These are phyloP conservation scores for Henicopernis longicauda DNA, from an alignment of 2,113 vertebrate genomes.

Conservation along the genomic window DNA sequence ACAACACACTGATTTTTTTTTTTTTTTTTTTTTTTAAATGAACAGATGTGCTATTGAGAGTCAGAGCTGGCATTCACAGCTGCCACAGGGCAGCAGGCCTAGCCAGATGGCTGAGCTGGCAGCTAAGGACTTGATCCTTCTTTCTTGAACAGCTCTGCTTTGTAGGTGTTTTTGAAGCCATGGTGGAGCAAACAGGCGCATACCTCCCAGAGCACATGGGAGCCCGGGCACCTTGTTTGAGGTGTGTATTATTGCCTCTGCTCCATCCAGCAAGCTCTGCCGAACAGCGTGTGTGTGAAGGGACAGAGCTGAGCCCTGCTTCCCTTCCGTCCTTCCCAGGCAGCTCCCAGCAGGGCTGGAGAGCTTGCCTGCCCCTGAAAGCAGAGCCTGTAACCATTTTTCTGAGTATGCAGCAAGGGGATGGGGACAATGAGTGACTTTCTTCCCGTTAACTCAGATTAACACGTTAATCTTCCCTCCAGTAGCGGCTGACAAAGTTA, in stretches of 20 bases:
- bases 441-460: not conserved
- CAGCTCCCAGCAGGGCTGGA: not conserved
- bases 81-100: conserved; percentile 2
- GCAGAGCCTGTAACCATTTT: not conserved
- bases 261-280: not conserved
- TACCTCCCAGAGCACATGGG: not conserved
- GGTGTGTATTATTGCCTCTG: not conserved
- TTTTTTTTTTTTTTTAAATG: not conserved
- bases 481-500: conserved; percentile 35
- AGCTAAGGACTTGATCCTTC: not conserved
- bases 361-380: not conserved
- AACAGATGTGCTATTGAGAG: conserved; percentile 46
- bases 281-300: not conserved
- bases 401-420: not conserved
- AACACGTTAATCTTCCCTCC: not conserved
- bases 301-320: not conserved
- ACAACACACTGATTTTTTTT: not conserved
- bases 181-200: not conserved
- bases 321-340: not conserved
- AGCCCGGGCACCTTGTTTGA: not conserved
- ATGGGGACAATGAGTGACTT: not conserved
- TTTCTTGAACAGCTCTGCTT: not conserved
- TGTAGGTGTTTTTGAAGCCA: not conserved
- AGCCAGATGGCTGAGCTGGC: conserved; percentile 30
- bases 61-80: conserved; percentile 23